phyloP scores from a whole-genome alignment of 1,140 invertebrate species.

The Euborellia annulipes region DNA sequence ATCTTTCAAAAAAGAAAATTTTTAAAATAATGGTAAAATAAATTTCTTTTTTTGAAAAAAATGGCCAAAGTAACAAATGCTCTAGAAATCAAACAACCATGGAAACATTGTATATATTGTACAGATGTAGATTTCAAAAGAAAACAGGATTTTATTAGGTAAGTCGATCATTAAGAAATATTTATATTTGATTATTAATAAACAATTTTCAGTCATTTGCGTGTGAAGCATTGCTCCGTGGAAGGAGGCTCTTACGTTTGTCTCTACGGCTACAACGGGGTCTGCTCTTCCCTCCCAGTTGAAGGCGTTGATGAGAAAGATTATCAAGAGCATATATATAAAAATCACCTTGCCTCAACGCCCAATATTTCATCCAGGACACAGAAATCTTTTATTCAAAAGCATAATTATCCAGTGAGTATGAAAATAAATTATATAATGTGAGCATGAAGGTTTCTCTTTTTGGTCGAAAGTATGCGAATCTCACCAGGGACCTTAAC shows the following conservation, averaged over 20 bases:
- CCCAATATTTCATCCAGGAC: constrained; percentile 7
- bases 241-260: constrained; percentile 82
- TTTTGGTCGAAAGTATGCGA: no score
- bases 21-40: no score
- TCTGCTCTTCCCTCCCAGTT: constrained; percentile 70
- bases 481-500: no score
- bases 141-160: constrained; percentile 30
- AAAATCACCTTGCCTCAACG: constrained; percentile 44
- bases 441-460: no score
- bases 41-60: no score
- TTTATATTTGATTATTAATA: background rate
- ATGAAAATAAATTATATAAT: no score
- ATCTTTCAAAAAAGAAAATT: no score
- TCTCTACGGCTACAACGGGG: constrained; percentile 73
- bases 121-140: constrained; percentile 29
- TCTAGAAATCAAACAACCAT: background rate
- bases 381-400: background rate
- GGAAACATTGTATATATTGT: constrained; percentile 25
- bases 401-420: no score
- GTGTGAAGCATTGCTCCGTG: constrained; percentile 63
- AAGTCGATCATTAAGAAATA: background rate
- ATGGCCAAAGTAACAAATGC: no score
- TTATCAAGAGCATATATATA: constrained; percentile 71
- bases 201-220: constrained; percentile 46
- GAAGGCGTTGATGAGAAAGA: constrained; percentile 78